These are phyloP conservation scores for Turdus rufiventris DNA, from an alignment of 2,113 vertebrate species.

Conservation along the genomic window DNA sequence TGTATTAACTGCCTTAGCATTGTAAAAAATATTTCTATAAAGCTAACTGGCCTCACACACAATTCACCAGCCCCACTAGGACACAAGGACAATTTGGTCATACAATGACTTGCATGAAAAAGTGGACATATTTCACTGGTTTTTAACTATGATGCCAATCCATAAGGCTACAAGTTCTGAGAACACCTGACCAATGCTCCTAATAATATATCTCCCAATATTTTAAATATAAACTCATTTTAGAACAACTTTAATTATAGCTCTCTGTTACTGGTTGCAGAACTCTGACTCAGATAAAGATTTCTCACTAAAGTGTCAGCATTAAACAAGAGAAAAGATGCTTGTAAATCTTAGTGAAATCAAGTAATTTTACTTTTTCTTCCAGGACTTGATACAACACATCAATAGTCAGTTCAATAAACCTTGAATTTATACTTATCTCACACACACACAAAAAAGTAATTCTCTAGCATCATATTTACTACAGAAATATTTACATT, in stretches of 20 bases:
- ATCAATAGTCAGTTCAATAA: neutral
- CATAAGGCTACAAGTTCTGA: neutral
- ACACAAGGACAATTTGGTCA: neutral
- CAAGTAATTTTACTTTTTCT: slow-evolving; percentile 30
- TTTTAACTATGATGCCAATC: neutral
- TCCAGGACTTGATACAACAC: slow-evolving; percentile 16
- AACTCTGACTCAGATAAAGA: neutral
- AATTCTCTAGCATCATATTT: neutral
- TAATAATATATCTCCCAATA: neutral
- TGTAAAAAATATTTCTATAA: neutral
- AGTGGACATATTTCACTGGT: neutral
- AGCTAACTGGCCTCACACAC: neutral
- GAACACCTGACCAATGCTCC: neutral
- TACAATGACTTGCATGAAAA: neutral
- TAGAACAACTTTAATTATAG: neutral
- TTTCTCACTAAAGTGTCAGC: neutral
- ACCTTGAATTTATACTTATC: neutral
- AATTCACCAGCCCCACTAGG: neutral
- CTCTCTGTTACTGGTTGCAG: neutral
- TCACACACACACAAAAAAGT: neutral
- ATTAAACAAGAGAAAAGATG: slow-evolving; percentile 12
- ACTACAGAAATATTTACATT: slow-evolving; percentile 42
- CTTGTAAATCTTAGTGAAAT: slow-evolving; percentile 9
- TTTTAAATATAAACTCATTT: slow-evolving; percentile 2
- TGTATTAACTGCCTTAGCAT: neutral